These are phyloP conservation scores for Crossoptilon crossoptilon DNA, from an alignment of 2,797 vertebrate species.

Conservation along the genomic window DNA sequence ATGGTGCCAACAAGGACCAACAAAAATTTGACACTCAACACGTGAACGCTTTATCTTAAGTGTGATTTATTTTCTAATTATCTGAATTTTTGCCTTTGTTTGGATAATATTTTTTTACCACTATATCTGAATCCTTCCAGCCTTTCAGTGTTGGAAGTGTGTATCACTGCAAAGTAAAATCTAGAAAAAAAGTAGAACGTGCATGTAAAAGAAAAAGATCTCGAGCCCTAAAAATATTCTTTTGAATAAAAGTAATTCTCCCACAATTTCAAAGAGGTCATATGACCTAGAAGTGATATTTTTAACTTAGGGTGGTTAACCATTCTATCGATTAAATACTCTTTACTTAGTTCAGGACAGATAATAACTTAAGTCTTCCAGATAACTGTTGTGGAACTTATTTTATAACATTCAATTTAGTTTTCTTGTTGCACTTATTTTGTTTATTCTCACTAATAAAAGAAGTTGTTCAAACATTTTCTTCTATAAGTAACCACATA, in stretches of 20 bases:
- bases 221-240: neutral
- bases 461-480: neutral
- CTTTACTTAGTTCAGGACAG: neutral
- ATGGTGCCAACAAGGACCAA: neutral
- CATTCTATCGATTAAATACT: neutral
- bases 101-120: neutral
- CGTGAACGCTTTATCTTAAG: neutral
- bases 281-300: neutral
- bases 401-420: neutral
- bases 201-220: neutral
- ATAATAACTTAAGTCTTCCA: neutral
- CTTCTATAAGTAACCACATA: neutral
- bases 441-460: neutral
- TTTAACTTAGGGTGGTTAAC: neutral
- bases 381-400: neutral
- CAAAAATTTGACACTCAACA: neutral
- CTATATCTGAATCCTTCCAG: neutral
- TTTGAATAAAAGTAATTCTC: neutral
- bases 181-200: neutral
- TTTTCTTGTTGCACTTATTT: neutral
- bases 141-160: neutral
- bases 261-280: neutral
- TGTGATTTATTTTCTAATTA: neutral
- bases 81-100: neutral
- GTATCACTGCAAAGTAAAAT: neutral